A percentile compares a stretch with the other conserved stretches of the same genome.
Evolutionary conservation across 2,797 vertebrate species (phyloP).

Genomic region (Cossypha caffra): DNA sequence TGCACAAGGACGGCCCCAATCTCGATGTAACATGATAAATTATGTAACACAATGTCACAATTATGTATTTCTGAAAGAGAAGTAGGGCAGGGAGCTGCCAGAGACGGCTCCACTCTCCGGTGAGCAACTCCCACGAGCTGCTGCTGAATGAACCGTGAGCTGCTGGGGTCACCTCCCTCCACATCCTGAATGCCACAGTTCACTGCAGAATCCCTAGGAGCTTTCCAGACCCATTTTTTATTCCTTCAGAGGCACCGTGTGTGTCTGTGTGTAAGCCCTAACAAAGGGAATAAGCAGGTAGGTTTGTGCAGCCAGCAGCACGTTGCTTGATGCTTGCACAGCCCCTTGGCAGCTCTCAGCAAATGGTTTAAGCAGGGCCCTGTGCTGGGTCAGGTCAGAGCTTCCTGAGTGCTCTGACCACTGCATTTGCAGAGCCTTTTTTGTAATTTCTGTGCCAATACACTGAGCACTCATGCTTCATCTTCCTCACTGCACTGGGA

Average conservation of each 20-base stretch:
- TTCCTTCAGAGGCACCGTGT: not conserved
- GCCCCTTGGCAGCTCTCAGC: not conserved
- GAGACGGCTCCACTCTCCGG: not conserved
- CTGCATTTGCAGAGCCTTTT: not conserved
- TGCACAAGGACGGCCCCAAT: not conserved
- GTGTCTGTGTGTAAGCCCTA: not conserved
- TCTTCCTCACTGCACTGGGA: not conserved
- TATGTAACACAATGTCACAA: slow-evolving; percentile 50
- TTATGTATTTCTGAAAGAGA: slow-evolving; percentile 43
- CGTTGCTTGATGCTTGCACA: not conserved
- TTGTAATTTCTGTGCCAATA: not conserved
- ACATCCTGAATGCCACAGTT: not conserved
- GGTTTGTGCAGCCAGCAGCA: not conserved
- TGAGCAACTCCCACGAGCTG: not conserved
- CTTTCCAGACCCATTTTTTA: not conserved
- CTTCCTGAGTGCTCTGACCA: not conserved
- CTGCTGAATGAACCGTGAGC: not conserved
- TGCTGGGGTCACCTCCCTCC: not conserved
- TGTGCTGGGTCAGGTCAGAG: not conserved
- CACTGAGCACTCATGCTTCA: not conserved
- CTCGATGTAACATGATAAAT: slow-evolving; percentile 20
- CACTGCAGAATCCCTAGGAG: not conserved
- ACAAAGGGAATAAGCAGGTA: not conserved
- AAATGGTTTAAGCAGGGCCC: not conserved
- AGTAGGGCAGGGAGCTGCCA: slow-evolving; percentile 54